Evolutionary conservation across 2,113 vertebrate species (phyloP), one percentile per base, ranked within the genome.

Genomic region (Stercorarius parasiticus): DNA sequence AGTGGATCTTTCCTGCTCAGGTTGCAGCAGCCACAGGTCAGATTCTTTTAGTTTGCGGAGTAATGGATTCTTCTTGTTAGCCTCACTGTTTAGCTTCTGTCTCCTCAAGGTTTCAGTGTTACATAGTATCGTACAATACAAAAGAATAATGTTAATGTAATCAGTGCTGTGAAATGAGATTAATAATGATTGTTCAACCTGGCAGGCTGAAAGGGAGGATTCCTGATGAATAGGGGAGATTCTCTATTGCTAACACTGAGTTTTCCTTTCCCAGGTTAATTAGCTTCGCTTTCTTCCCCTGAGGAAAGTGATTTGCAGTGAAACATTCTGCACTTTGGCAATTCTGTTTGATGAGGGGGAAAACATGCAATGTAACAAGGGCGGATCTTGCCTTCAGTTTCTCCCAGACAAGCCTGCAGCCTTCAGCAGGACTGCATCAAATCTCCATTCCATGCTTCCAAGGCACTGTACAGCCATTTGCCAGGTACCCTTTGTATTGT

Each of bases 101-200:
- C 32, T 91, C 34, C 58, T 82, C 22, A 6, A 73, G 34, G 58
- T 69, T 95, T 94, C 62, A 50, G 27, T 17, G 6, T 56, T 82
- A 18, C 5, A 30, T 20, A 62, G 45, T 32, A 61, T 49, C 67
- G 32, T 72, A 49, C 66, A 70, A 70, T 58, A 70, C 52, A 64
- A 82, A 94, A 80, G 19, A 77, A 90, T 50, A 88, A 70, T 77
- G 56, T 73, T 94, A 83, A 93, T 80, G 50, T 17, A 92, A 95
- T 95, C 88, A 77, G 49, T 53, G 30, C 70, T 89, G 30, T 79
- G 45, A 82, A 87, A 93, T 85, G 27, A 70, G 62, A 72, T 95
- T 86, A 91, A 84, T 88, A 88, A 82, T 36, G 80, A 42, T 58
- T 77, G 25, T 69, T 91, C 84, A 87, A 7, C 79, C 49, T 79